These are phyloP conservation scores for Cryptoprocta ferox DNA, from an alignment of 2,797 vertebrate genomes.

Conservation along the genomic window DNA sequence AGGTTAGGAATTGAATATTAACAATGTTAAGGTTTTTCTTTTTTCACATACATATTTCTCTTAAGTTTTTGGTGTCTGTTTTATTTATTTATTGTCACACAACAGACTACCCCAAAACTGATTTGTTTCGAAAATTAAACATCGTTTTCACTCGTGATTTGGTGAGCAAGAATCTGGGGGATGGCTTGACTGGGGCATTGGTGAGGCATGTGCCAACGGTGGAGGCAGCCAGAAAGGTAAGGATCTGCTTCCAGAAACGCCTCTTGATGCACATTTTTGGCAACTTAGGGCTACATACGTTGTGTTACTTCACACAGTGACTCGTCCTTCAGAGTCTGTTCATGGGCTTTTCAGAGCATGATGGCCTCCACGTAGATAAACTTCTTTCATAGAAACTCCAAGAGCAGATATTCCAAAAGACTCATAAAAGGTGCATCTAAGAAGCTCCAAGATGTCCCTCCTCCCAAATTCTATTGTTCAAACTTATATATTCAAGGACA, in stretches of 20 bases:
- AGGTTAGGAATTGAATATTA: background rate
- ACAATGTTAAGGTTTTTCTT: background rate
- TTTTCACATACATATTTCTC: background rate
- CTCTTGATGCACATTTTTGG: background rate
- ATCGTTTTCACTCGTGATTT: background rate
- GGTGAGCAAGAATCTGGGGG: background rate
- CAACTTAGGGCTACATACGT: background rate
- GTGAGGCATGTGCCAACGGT: background rate
- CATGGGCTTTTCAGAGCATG: background rate
- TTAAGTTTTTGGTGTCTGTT: background rate
- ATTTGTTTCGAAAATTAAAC: background rate
- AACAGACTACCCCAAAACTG: background rate
- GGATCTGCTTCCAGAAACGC: background rate
- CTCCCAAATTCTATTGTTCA: background rate
- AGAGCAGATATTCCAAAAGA: background rate
- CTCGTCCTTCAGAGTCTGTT: background rate
- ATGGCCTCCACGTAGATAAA: background rate
- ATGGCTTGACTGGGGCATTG: background rate
- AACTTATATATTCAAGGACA: background rate
- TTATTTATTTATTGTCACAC: background rate
- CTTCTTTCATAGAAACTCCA: background rate
- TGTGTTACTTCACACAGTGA: background rate
- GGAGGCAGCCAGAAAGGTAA: background rate
- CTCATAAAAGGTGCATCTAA: background rate
- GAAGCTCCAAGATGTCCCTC: background rate